Evolutionary conservation across 2,888 invertebrate species (phyloP).

Genomic region (Polymixis lichenea): DNA sequence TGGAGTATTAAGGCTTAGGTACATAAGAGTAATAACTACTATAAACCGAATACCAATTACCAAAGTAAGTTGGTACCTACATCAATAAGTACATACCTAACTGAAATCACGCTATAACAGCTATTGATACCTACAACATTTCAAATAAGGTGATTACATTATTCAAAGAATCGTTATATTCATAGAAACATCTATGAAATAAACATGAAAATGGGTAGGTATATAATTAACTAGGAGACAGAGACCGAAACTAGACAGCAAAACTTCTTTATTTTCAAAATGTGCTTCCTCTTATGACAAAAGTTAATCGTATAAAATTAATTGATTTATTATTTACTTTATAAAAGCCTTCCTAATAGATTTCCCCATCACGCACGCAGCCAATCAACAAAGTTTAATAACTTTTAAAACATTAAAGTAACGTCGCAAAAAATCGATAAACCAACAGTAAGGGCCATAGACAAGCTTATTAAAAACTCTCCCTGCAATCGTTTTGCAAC

Average conservation of each 20-base stretch:
- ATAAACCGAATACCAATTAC: neutral
- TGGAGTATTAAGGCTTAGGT: neutral
- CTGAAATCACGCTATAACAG: neutral
- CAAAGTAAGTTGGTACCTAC: neutral
- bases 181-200: neutral
- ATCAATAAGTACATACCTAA: neutral
- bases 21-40: neutral
- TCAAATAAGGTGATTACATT: neutral
- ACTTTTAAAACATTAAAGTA: slow-evolving; percentile 33
- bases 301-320: slow-evolving; percentile 20
- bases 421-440: slow-evolving; percentile 50
- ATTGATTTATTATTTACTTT: too few species aligned
- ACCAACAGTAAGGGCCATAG: slow-evolving; percentile 37
- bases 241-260: neutral
- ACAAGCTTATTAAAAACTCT: slow-evolving; percentile 63
- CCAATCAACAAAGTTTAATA: slow-evolving; percentile 58
- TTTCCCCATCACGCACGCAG: slow-evolving; percentile 15
- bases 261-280: neutral
- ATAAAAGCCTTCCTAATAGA: slow-evolving; percentile 3
- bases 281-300: neutral
- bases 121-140: neutral
- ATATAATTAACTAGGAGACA: neutral
- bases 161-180: neutral
- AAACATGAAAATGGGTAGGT: neutral
- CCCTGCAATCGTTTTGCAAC: slow-evolving; percentile 49